A percentile compares a stretch with the other conserved stretches of the same genome.
These are phyloP conservation scores for Yponomeuta malinellus DNA, from an alignment of 2,888 invertebrate genomes.

Conservation along the genomic window DNA sequence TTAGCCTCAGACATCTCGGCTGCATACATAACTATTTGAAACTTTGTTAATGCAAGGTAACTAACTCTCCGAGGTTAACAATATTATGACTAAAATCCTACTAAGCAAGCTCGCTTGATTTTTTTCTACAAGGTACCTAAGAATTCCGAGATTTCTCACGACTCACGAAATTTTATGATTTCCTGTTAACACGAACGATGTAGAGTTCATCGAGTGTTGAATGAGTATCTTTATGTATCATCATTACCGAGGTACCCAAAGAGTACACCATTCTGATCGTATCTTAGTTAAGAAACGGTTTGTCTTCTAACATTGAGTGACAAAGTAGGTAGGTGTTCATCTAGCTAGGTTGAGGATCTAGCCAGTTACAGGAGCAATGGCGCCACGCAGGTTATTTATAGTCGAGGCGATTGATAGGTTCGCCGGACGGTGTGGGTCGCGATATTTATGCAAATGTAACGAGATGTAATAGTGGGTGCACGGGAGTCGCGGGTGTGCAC, in stretches of 20 bases:
- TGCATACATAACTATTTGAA: slow-evolving; percentile 7
- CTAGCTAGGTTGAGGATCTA: not conserved
- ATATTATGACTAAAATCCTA: not conserved
- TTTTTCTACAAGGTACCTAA: not conserved
- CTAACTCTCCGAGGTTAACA: slow-evolving; percentile 5
- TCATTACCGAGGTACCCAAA: slow-evolving; percentile 29
- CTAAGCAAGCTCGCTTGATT: not conserved
- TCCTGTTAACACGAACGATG: slow-evolving; percentile 55
- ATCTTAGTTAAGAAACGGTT: slow-evolving; percentile 8
- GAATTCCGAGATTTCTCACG: slow-evolving; percentile 50
- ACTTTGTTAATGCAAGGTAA: slow-evolving; percentile 9
- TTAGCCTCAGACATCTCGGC: slow-evolving; percentile 39
- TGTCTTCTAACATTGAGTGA: not conserved
- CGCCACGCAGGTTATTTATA: slow-evolving; percentile 53
- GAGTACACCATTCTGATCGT: not conserved
- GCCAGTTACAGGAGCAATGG: slow-evolving; percentile 4
- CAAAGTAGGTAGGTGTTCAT: not conserved
- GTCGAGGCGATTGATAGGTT: slow-evolving; percentile 59
- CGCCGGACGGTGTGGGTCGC: slow-evolving; percentile 49
- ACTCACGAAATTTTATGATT: slow-evolving; percentile 61
- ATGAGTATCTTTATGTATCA: slow-evolving; percentile 59
- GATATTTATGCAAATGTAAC: slow-evolving; percentile 75
- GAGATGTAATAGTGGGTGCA: slow-evolving; percentile 62
- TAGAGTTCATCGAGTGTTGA: slow-evolving; percentile 31
- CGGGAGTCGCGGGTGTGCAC: slow-evolving; percentile 29